phyloP scores from a whole-genome alignment of 2,888 invertebrate genomes.

The Imbricaverruca yamaguchii region DNA sequence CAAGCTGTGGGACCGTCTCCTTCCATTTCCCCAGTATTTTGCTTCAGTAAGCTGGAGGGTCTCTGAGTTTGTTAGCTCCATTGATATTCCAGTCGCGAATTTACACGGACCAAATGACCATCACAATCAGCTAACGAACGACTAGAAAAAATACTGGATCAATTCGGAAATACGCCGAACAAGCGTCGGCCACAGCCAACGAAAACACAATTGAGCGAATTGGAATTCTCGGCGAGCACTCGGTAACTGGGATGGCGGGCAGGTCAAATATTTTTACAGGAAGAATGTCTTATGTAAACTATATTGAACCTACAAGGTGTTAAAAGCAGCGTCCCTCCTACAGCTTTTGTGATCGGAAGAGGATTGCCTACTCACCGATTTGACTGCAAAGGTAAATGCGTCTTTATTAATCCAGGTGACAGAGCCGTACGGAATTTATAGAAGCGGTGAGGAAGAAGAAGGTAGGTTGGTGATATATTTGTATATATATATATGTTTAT shows the following conservation, averaged over 20 bases:
- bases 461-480: too few species aligned
- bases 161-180: neutral
- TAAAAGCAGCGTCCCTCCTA: too few species aligned
- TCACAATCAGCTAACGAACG: slow-evolving; percentile 18
- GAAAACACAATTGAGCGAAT: slow-evolving; percentile 9
- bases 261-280: slow-evolving; percentile 10
- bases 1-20: neutral
- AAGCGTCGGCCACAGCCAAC: neutral
- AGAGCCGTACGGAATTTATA: too few species aligned
- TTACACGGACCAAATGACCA: slow-evolving; percentile 10
- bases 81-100: slow-evolving; percentile 14
- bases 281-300: slow-evolving; percentile 1
- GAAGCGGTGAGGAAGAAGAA: too few species aligned
- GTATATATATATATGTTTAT: too few species aligned
- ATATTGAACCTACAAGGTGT: neutral
- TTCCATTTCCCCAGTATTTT: neutral
- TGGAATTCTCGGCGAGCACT: neutral
- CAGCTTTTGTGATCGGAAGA: too few species aligned
- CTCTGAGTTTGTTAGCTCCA: neutral
- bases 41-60: neutral
- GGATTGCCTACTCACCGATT: too few species aligned
- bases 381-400: too few species aligned
- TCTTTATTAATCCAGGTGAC: too few species aligned
- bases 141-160: slow-evolving; percentile 14
- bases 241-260: neutral